Evolutionary conservation across 2,797 vertebrate species (phyloP), one percentile per base, ranked within the genome.

Genomic region (Astyanax mexicanus): DNA sequence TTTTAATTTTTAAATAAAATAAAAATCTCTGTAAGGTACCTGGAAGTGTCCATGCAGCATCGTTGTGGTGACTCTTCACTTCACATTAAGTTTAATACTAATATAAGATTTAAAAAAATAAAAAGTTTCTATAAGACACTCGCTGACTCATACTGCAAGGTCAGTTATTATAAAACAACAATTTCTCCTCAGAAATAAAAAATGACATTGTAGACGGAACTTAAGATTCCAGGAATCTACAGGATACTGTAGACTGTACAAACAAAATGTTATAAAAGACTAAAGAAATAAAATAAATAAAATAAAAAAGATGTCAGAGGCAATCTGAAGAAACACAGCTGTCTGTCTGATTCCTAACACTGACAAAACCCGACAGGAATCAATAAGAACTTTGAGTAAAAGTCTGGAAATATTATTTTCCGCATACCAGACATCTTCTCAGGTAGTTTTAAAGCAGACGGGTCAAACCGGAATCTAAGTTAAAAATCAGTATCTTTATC

Each of bases 371-470:
- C 58, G 51, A 17, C 3, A 0, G 13, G 54, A 51, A 45, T 73
- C 37, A 73, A 45, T 65, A 73, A 6, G 38, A n/a, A 51, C 45
- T 11, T 73, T 72, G 37, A 45, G 61, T 37, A 73, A 54, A 42
- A 2, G 1, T 38, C 40, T 17, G 42, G 44, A 69, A 74, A 61
- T 44, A 49, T 57, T 32, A 8, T 27, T n/a, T 9, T 57, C 27
- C 15, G 17, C 44, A 69, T 4, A 32, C 9, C 7, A 29, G 21
- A 40, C 60, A 44, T 40, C 42, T 11, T 15, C 25, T 35, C 21
- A 1, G 29, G 11, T 21, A 25, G 52, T 3, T 79, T 40, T 62
- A 71, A 54, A 15, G 38, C 21, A 61, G 65, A 70, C 3, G 17
- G 38, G 57, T 74, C 69, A 47, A 69, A 74, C 38, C 64, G 6